Base-by-base conservation (phyloP, 2,797 vertebrate species). In the Xiphophorus birchmanni region DNA sequence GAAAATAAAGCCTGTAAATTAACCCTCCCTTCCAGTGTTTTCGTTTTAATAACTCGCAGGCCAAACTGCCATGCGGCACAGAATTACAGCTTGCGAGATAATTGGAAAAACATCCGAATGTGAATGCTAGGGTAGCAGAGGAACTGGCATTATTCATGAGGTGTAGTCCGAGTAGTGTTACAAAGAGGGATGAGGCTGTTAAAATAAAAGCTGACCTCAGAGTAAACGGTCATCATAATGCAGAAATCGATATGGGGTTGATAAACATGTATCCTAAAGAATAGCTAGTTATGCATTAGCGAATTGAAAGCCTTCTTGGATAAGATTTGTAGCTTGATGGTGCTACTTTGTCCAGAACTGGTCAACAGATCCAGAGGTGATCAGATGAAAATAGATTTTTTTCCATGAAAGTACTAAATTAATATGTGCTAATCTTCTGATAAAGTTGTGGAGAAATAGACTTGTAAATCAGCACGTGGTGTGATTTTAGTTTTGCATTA, bases 101-200 rank as follows among this genome's bases (percentile, higher is more conserved):
- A 94, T 92, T 94, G 91, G 88, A 93, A 93, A 92, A 90, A 90
- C 87, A 91, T 88, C 86, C 80, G 81, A 87, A 82, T 81, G 74
- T 42, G 44, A 84, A 80, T 17, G 86, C 83, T 79, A 23, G 29
- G 82, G 86, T 80, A 80, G 83, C 11, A 2, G 77, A 83, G 78
- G 78, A 84, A 81, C 56, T 10, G 44, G 35, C 78, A 88, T 90
- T 87, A 89, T 91, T 90, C 91, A 85, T 78, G 45, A 89, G 77
- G 54, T 18, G 11, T 21, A 77, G 78, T 78, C 73, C 21, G 82
- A 81, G 76, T 87, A 23, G 76, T 84, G 86, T 82, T 88, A 73
- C 79, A 78, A 77, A 80, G 83, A 86, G 58, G 78, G 65, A 86
- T 11, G 82, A 86, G 74, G 56, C 48, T 73, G 71, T 86, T 78